Base-by-base conservation (phyloP, 2,797 vertebrate species). In the Peromyscus aztecus region DNA sequence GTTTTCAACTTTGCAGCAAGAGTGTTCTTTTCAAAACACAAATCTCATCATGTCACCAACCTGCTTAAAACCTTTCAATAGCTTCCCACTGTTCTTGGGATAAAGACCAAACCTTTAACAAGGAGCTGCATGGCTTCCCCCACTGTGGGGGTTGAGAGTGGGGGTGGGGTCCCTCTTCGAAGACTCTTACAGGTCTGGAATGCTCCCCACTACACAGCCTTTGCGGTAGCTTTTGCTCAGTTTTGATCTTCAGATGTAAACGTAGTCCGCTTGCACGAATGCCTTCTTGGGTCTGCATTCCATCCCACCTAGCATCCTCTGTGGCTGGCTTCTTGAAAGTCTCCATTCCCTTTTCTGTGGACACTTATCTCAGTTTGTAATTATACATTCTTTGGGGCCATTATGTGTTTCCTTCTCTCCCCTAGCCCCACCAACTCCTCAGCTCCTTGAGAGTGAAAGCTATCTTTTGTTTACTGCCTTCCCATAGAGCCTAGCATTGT, bases 41-140 rank as follows among this genome's bases (percentile, higher is more conserved):
- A 84, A 96, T 96, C 97, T 96, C 93, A 88, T 97, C 94, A 31
- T 97, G 97, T 95, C 97, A 95, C 94, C 95, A 97, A 93, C 96
- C 96, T 95, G 86, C 89, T 84, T 92, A 95, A 96, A 95, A 87
- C n/a, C 75, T 80, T 65, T 95, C 90, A 97, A 96, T 95, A 90
- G 94, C 86, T 91, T 96, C 96, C 97, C 91, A 95, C 97, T 97
- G 97, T 91, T 97, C 94, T 92, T 63, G 13, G 90, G 94, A 97
- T 97, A 97, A 98, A 97, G 97, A 89, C 89, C 83, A 77, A 85
- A 93, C 67, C 90, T 78, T 93, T 97, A 97, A 95, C 90, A n/a
- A 94, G 97, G 73, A 63, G 46, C 63, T 61, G 67, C 29, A 9
- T 0, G 3, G 14, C 57, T 86, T 76, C 49, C 67, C 67, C 77